Base-by-base conservation (phyloP, 2,797 vertebrate genomes). In the Parotocinclus haroldoi region DNA sequence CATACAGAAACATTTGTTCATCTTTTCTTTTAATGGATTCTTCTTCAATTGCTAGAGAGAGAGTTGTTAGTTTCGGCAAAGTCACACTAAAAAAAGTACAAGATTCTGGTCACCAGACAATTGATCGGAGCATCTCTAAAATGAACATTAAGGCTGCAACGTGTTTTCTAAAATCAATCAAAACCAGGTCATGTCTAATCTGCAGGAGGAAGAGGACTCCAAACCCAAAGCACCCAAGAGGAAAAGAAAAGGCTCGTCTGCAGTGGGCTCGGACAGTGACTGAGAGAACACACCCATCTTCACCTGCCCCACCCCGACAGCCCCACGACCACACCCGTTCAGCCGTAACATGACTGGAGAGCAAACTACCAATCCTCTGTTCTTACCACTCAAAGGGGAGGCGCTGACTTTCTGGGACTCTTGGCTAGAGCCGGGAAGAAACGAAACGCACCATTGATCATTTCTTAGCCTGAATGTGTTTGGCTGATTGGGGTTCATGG, bases 251-350 rank as follows among this genome's bases (percentile, higher is more conserved):
- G 91, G 94, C 7, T 96, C 93, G 0, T 94, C 94, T 0, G 94
- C 95, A 0, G 93, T 97, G 18, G 95, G 93, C 61, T 97, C 95
- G 0, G 95, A 97, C 89, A 98, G 95, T 73, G 95, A 98, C 90
- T 90, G 85, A 91, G 57, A 72, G 59, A 59, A 60, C 58, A 54
- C 44, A 14, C 19, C 55, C 16, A 38, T 57, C 44, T 57, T 59
- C 52, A 52, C 16, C 50, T 68, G 44, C 58, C 74, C 64, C 48
- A 52, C 73, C 62, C 48, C 61, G 44, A 63, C 79, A 62, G 39
- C 49, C 16, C 60, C 42, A 58, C 80, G 70, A 75, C 79, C 72
- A 58, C 44, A 74, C 11, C 51, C 70, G 65, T 72, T 76, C 74
- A 73, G 72, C 71, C 58, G 72, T 75, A 76, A 78, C 49, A 38